Percentiles rank a stretch among this genome's conserved stretches.
phyloP scores from a whole-genome alignment of 1,140 invertebrate genomes.

The Pygmarrhopalites habei region DNA sequence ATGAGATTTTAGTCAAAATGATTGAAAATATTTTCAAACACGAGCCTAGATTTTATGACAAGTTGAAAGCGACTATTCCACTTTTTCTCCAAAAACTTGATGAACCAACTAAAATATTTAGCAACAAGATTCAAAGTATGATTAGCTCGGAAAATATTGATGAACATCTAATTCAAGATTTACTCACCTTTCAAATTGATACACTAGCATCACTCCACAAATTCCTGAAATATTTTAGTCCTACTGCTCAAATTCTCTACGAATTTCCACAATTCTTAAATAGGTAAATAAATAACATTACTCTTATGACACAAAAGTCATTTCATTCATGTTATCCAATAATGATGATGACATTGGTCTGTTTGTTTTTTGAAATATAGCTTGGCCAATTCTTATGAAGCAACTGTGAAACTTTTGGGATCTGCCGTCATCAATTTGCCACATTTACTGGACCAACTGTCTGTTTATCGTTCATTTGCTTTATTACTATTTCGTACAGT shows the following conservation, averaged over 20 bases:
- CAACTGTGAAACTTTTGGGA: background rate
- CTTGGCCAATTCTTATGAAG: constrained; percentile 26
- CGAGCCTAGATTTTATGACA: constrained; percentile 47
- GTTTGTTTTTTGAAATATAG: constrained; percentile 11
- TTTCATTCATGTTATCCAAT: background rate
- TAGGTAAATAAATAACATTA: background rate
- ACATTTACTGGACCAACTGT: background rate
- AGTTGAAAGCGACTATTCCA: constrained; percentile 42
- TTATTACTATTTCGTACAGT: constrained; percentile 19
- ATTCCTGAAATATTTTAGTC: constrained; percentile 46
- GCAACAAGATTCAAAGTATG: constrained; percentile 33
- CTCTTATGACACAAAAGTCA: background rate
- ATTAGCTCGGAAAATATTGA: constrained; percentile 1
- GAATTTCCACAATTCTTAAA: constrained; percentile 19
- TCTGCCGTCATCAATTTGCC: background rate
- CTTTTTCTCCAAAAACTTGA: constrained; percentile 41
- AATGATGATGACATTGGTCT: no score
- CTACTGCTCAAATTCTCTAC: constrained; percentile 41
- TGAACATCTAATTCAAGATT: constrained; percentile 39
- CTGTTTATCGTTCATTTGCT: background rate
- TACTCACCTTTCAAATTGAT: constrained; percentile 46
- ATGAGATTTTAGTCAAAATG: constrained; percentile 45
- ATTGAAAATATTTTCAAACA: constrained; percentile 47
- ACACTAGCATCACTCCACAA: constrained; percentile 43
- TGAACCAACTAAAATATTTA: constrained; percentile 23